These are phyloP conservation scores for Sebastes wilsoni DNA, from an alignment of 2,797 vertebrate genomes.

Conservation along the genomic window DNA sequence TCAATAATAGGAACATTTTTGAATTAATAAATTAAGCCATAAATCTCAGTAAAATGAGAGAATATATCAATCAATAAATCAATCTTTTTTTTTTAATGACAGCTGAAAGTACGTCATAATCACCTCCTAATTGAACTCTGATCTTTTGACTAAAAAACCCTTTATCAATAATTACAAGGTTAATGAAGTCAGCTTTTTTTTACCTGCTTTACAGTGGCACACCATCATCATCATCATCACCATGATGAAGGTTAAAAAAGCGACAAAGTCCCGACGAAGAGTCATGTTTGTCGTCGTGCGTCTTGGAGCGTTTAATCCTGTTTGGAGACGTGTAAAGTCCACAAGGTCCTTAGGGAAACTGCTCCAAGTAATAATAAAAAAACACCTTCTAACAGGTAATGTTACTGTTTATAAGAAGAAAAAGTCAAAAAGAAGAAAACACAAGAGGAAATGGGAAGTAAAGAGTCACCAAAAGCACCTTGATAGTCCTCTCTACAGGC, in stretches of 20 bases:
- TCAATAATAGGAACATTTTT: background rate
- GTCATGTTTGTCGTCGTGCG: conserved; percentile 2
- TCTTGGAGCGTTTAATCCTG: background rate
- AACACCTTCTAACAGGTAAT: background rate
- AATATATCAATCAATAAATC: background rate
- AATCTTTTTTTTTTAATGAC: background rate
- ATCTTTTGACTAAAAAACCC: background rate
- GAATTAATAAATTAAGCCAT: background rate
- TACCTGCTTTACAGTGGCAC: background rate
- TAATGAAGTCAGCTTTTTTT: background rate
- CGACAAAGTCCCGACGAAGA: rapidly evolving
- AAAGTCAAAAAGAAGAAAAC: background rate
- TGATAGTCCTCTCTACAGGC: no score
- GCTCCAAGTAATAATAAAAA: background rate
- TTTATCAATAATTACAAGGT: rapidly evolving
- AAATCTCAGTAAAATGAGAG: background rate
- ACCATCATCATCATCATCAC: no score
- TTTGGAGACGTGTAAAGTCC: background rate
- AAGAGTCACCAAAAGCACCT: background rate
- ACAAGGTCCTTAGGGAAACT: background rate
- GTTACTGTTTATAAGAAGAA: background rate
- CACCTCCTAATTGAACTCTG: background rate
- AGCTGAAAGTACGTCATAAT: background rate
- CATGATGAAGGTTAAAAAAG: background rate
- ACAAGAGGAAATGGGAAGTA: no score